Conservation (phyloP, 2,113 vertebrate genomes). For the Pachycephala philippinensis region DNA sequence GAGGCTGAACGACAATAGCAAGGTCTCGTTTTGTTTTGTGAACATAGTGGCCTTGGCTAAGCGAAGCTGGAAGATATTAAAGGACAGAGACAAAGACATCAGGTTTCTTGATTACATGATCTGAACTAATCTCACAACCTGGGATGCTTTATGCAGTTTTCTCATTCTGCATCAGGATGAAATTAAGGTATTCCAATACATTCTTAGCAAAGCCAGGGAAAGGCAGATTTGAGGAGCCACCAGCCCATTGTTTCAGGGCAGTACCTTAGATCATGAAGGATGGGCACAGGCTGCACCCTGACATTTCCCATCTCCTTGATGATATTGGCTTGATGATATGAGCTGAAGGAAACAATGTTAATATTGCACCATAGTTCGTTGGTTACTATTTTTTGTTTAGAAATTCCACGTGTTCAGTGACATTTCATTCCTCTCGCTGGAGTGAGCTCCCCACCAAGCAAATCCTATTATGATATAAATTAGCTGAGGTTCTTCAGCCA, state of each 20-base stretch:
- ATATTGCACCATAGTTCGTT: background rate
- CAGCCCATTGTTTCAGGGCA: background rate
- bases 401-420: background rate
- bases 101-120: background rate
- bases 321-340: background rate
- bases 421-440: background rate
- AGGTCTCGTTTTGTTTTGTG: background rate
- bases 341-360: background rate
- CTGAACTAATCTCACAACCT: background rate
- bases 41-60: background rate
- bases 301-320: background rate
- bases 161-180: background rate
- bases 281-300: background rate
- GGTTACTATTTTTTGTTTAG: background rate
- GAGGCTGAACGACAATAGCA: background rate
- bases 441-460: background rate
- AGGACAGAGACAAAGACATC: background rate
- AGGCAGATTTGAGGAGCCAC: background rate
- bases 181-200: background rate
- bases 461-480: background rate
- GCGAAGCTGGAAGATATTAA: background rate
- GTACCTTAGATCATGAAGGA: background rate
- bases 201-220: background rate
- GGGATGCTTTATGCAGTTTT: background rate
- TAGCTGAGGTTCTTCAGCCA: background rate